Evolutionary conservation across 2,797 vertebrate species (phyloP), one percentile per base, ranked within the genome.

Genomic region (Harpagifer antarcticus): DNA sequence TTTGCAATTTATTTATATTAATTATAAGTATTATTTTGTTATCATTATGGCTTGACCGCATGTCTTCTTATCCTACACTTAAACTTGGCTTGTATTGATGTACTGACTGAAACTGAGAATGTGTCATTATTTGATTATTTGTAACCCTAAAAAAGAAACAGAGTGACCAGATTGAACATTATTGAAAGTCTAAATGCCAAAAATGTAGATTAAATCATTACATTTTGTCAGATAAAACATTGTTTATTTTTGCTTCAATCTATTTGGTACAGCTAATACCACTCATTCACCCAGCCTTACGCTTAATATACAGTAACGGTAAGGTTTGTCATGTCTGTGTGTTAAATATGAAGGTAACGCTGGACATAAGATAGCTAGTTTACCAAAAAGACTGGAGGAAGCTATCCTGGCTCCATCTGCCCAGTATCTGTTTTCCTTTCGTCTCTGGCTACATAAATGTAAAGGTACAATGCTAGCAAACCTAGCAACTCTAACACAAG

Each of bases 351-450:
- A 17, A 40, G 48, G 4, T 3, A 20, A 20, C 3, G 11, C 49
- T 20, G 48, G 31, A 55, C 11, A 15, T 14, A 33, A 33, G 33
- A 5, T 19, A 31, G 33, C 33, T 33, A 33, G 33, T 6, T 33
- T 33, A 33, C 33, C 33, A 33, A 6, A 57, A 19, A 58, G 20
- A 44, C 45, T 53, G 1, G 5, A 12, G 19, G 3, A 31, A 33
- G 33, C 33, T 33, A 33, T 33, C 33, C 33, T 33, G 20, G 23
- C 60, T 47, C n/a, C 17, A 8, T 15, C 56, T 23, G 23, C n/a
- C 9, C 9, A n/a, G 2, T 42, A 33, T 7, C n/a, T 64, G 33
- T 44, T 20, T 33, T 17, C 0, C 0, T 23, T 17, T 1, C 9
- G 27, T 33, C 33, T 33, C 33, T 33, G 33, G 33, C 33, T 5